A percentile compares a stretch with the other conserved stretches of the same genome.
Evolutionary conservation across 2,797 vertebrate genomes (phyloP).

Genomic region (Rhynchotus rufescens): DNA sequence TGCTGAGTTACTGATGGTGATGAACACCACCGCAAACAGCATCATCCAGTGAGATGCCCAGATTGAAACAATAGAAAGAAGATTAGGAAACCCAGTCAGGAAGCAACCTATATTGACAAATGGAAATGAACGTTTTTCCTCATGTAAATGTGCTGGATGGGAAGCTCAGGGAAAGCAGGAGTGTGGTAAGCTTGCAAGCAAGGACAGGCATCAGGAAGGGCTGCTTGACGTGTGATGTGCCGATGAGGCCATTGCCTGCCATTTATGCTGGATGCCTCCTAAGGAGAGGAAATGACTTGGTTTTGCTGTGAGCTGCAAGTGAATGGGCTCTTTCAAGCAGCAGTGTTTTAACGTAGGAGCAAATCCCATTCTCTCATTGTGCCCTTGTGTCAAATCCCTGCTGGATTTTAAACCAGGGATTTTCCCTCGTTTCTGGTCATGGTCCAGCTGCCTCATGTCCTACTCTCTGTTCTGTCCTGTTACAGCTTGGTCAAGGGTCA

Average conservation of each 20-base stretch:
- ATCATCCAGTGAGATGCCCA: not conserved
- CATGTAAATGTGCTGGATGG: not conserved
- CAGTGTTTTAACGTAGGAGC: not conserved
- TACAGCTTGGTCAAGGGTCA: not conserved
- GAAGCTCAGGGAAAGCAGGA: not conserved
- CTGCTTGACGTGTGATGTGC: conserved; percentile 22
- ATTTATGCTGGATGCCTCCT: not conserved
- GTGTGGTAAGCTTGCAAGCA: not conserved
- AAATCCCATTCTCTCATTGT: not conserved
- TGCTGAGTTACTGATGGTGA: not conserved
- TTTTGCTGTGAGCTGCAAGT: not conserved
- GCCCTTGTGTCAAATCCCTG: not conserved
- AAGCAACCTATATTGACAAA: conserved; percentile 57
- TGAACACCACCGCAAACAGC: not conserved
- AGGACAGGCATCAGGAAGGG: conserved; percentile 8
- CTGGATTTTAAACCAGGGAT: not conserved
- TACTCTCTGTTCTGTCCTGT: not conserved
- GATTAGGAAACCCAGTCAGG: not conserved
- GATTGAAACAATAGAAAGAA: not conserved
- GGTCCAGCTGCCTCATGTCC: not conserved
- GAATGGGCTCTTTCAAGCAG: not conserved
- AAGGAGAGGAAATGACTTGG: not conserved
- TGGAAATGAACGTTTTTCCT: conserved; percentile 64
- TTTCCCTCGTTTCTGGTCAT: not conserved
- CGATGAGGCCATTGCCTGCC: not conserved